A percentile compares a stretch with the other conserved stretches of the same genome.
These are phyloP conservation scores for Brevimyrus niger DNA, from an alignment of 2,113 vertebrate species.

Conservation along the genomic window DNA sequence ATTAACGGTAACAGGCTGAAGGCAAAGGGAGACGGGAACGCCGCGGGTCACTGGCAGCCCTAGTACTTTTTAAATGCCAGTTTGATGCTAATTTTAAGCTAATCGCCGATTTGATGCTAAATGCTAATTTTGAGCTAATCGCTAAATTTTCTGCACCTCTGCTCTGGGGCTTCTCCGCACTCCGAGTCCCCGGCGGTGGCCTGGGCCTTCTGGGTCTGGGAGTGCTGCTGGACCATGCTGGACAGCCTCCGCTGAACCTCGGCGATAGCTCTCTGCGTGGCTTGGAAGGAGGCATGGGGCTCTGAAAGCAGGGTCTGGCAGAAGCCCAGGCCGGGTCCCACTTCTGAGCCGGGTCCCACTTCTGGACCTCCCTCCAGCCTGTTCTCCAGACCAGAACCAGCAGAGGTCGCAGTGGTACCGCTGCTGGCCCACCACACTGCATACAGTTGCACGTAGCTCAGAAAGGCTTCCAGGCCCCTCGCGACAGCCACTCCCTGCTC, in stretches of 20 bases:
- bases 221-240: conserved; percentile 73
- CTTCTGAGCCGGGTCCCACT: neutral
- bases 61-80: neutral
- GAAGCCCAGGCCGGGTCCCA: neutral
- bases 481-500: conserved; percentile 50
- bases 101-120: neutral
- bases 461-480: conserved; percentile 69
- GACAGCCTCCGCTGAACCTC: conserved; percentile 69
- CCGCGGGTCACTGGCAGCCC: neutral
- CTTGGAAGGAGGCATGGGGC: conserved; percentile 68
- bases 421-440: conserved; percentile 72
- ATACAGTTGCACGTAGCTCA: conserved; percentile 71
- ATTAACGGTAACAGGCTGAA: neutral
- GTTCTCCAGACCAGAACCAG: neutral
- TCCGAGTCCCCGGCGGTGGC: conserved; percentile 27
- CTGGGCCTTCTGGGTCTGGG: conserved; percentile 43
- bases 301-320: conserved; percentile 70
- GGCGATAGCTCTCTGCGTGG: conserved; percentile 54
- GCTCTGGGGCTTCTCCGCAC: neutral
- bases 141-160: neutral
- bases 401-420: neutral
- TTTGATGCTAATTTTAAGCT: neutral
- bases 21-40: neutral
- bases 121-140: no score
- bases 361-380: neutral